Conservation (phyloP, 2,113 vertebrate genomes). For the Malurus elegans region DNA sequence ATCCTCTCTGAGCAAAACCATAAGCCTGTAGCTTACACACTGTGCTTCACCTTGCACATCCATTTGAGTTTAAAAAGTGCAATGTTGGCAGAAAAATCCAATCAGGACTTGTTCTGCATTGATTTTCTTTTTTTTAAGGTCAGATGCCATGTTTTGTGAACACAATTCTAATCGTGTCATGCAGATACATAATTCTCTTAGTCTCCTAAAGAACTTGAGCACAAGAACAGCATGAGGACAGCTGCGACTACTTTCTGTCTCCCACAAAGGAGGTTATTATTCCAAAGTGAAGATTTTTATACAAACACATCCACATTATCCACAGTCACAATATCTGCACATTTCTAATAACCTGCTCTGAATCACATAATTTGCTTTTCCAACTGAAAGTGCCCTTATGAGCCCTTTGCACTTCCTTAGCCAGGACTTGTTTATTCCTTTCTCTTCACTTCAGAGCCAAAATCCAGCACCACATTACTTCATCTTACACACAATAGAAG, state of each 20-base stretch:
- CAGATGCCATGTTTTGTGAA: background rate
- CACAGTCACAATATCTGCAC: background rate
- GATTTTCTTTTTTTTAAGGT: constrained; percentile 17
- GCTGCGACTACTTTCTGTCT: background rate
- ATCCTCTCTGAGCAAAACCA: background rate
- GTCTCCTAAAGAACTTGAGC: background rate
- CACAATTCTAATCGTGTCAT: background rate
- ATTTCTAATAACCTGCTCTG: background rate
- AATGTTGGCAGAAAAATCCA: background rate
- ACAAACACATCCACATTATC: background rate
- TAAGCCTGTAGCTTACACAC: background rate
- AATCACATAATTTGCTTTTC: background rate
- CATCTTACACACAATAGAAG: background rate
- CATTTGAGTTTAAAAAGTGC: background rate
- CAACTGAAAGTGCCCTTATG: background rate
- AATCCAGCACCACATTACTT: background rate
- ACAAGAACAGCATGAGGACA: background rate
- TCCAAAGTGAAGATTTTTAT: background rate
- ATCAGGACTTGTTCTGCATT: background rate
- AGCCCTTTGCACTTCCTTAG: background rate
- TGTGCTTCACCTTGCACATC: background rate
- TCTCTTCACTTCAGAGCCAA: background rate
- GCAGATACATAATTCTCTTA: background rate
- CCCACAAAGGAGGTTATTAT: background rate
- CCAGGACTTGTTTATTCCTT: background rate